Base-by-base conservation (phyloP, 2,797 vertebrate species). In the Cichlasoma orientale region DNA sequence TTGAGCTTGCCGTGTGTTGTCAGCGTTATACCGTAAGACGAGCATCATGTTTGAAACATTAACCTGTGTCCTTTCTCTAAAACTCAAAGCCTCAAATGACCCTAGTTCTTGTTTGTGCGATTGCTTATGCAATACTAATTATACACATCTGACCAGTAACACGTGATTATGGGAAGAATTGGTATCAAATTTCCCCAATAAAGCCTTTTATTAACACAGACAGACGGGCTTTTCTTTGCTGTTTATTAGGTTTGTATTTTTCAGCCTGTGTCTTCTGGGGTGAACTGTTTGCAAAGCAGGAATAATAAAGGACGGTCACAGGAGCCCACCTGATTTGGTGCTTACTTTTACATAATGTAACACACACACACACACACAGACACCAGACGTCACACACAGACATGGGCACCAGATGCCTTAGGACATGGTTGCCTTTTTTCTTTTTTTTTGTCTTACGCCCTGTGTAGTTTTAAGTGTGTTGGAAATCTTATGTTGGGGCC, bases 71-170 rank as follows among this genome's bases (percentile, higher is more conserved):
- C 21, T 72, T 75, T 36, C 55, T 53, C 31, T 23, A 38, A 79
- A 78, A 74, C 33, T 2, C 2, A 82, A 77, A 85, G 56, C 84
- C 91, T 88, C 29, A 76, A 70, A 78, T 86, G 76, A 84, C 82
- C 86, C 79, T 5, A 4, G 23, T 38, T 82, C 79, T 84, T 91
- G 86, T 90, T 91, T 92, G 76, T 82, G 72, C 66, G 36, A 52
- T 85, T 71, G 61, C 81, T 89, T 87, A 71, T 90, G 79, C 76
- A 86, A 78, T 78, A 68, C 74, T 90, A 91, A 92, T 92, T 84
- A 82, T 70, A 74, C 89, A 91, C 92, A 92, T 93, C 91, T 93
- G 93, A 91, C 88, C 76, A 78, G 86, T 25, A 66, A 88, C 89
- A 90, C 82, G 72, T 90, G 89, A 90, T 85, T 57, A 80, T 55